These are phyloP conservation scores for Bolinopsis microptera DNA, from an alignment of 37 sponge, comb jelly and placozoan species.

Conservation along the genomic window DNA sequence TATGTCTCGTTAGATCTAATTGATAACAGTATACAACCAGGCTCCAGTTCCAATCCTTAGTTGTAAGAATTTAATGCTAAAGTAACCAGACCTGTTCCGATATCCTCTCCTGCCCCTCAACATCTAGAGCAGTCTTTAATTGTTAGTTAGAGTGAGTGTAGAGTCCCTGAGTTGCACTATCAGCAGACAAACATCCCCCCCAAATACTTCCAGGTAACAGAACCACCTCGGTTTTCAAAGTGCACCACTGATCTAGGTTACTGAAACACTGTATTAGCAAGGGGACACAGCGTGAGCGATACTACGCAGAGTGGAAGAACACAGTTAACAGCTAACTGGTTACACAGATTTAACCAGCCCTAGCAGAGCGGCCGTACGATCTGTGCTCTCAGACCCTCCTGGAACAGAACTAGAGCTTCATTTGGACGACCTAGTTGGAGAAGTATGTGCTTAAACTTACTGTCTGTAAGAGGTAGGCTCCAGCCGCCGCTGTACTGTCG, in stretches of 20 bases:
- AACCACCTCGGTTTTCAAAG: constrained; percentile 4
- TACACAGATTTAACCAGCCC: neutral
- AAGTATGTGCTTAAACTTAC: neutral
- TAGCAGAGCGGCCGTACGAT: neutral
- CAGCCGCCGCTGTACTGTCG: neutral
- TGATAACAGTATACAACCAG: neutral
- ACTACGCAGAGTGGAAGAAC: too few species aligned
- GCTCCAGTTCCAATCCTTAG: neutral
- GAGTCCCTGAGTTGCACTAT: neutral
- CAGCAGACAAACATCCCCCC: constrained; percentile 3
- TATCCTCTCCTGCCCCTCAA: neutral
- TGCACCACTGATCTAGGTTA: neutral
- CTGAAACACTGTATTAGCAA: neutral
- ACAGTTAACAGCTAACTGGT: neutral
- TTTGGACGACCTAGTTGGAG: neutral
- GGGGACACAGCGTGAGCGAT: neutral
- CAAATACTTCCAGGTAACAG: constrained; percentile 17
- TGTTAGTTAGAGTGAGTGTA: neutral
- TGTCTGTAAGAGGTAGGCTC: neutral
- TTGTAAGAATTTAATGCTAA: neutral
- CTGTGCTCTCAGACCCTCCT: neutral
- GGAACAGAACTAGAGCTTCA: neutral
- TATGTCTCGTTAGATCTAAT: neutral
- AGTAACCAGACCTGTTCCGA: neutral
- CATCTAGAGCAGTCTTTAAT: neutral